A percentile compares a stretch with the other conserved stretches of the same genome.
Evolutionary conservation across 1,140 invertebrate genomes (phyloP).

Genomic region (Drosophila kohkoa): DNA sequence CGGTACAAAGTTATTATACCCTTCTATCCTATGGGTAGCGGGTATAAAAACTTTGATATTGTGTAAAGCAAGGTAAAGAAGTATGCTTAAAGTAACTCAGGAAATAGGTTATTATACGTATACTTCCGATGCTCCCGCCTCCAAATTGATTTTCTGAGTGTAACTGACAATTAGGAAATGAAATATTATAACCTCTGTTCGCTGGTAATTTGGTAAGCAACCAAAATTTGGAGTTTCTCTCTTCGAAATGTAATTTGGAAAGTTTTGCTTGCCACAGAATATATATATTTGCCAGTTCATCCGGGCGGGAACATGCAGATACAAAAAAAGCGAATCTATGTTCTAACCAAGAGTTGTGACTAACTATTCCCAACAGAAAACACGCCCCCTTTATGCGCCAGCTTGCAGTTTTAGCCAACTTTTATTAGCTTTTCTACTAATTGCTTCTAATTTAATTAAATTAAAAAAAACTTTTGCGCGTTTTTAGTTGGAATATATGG

Average conservation of each 20-base stretch:
- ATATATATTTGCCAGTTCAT: constrained; percentile 37
- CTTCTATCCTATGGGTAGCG: too few relatives aligned
- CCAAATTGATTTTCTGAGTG: constrained; percentile 9
- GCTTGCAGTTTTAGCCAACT: constrained; percentile 70
- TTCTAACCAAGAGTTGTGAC: constrained; percentile 22
- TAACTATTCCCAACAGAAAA: constrained; percentile 12
- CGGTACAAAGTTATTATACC: too few relatives aligned
- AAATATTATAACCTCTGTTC: constrained; percentile 10
- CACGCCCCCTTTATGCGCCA: constrained; percentile 43
- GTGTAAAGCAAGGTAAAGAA: too few relatives aligned
- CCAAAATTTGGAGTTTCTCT: not conserved
- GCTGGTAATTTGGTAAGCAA: constrained; percentile 3
- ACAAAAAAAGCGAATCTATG: constrained; percentile 1
- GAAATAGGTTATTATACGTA: too few relatives aligned
- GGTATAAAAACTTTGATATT: too few relatives aligned
- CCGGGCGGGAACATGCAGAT: not conserved
- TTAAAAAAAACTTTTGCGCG: constrained; percentile 73
- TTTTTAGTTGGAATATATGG: constrained; percentile 79
- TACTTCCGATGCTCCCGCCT: too few relatives aligned
- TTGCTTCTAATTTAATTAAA: constrained; percentile 84
- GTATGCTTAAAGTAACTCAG: too few relatives aligned
- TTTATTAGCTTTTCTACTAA: constrained; percentile 81
- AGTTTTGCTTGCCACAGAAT: constrained; percentile 43
- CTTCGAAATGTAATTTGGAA: constrained; percentile 39
- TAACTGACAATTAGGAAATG: constrained; percentile 8